Evolutionary conservation across 2,113 vertebrate genomes (phyloP), one percentile per base, ranked within the genome.

Genomic region (Oxyruncus cristatus): DNA sequence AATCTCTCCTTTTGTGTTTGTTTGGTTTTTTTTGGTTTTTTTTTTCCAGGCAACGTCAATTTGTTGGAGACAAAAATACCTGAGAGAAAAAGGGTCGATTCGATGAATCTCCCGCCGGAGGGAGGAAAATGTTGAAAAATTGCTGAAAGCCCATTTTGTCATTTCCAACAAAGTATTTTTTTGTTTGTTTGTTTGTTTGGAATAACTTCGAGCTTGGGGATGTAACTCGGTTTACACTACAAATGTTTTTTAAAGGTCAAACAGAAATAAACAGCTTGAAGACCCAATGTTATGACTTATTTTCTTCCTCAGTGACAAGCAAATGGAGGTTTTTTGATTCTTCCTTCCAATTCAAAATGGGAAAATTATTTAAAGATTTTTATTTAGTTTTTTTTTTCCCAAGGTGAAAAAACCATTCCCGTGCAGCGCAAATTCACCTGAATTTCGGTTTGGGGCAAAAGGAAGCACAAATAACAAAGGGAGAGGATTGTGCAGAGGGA

Each of bases 211-310:
- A 85, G 62, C 53, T 94, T 39, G 65, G 62, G 89, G 93, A 88
- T 58, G 46, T 53, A 85, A 73, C 80, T 87, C 58, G 15, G 86
- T 84, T 95, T 94, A 84, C 30, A 61, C 42, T 56, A 71, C 27
- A 74, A 89, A 74, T 70, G 42, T 12, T 61, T 85, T 92, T 73
- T 80, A 95, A 97, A 96, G 92, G 94, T 95, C 94, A 95, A 47
- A 71, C 75, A 73, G 70, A 95, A 96, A 95, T 67, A 88, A 94
- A 92, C 89, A 95, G 37, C 77, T 95, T 68, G 52, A 92, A 61
- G 56, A 76, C 49, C 73, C 66, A 75, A 11, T 61, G 61, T 89
- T 97, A 91, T 62, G 79, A 80, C 55, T 74, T n/a, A n/a, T n/a
- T 91, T 89, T 27, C 50, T 92, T 88, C 44, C 32, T 73, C 42